A percentile compares a stretch with the other conserved stretches of the same genome.
Evolutionary conservation across 2,888 invertebrate genomes (phyloP).

Genomic region (Mythimna pallens): DNA sequence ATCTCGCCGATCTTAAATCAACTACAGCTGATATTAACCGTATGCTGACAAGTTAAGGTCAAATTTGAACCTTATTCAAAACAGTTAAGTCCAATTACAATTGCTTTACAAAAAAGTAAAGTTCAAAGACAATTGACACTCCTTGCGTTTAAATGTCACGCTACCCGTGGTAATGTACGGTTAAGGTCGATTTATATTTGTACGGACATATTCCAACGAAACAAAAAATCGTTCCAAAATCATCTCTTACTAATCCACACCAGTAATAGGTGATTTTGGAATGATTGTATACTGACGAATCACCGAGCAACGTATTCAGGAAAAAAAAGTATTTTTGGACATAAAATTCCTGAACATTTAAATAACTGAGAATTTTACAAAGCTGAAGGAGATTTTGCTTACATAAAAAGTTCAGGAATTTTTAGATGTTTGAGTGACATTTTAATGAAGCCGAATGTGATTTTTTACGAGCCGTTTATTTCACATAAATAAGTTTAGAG

Average conservation of each 20-base stretch:
- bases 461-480: not conserved
- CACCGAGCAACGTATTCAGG: not conserved
- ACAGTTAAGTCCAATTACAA: conserved; percentile 61
- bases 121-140: conserved; percentile 72
- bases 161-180: conserved; percentile 30
- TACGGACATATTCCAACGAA: conserved; percentile 11
- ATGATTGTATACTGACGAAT: too few relatives aligned
- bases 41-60: conserved; percentile 50
- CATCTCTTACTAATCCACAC: too few relatives aligned
- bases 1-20: conserved; percentile 26
- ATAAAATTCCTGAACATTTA: not conserved
- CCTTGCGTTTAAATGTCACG: conserved; percentile 64
- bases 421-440: not conserved
- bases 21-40: conserved; percentile 15
- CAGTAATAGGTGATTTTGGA: too few relatives aligned
- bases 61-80: conserved; percentile 55
- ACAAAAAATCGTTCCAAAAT: too few relatives aligned
- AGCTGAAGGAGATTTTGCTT: too few relatives aligned
- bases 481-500: not conserved
- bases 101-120: conserved; percentile 69
- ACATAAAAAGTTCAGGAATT: not conserved
- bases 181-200: conserved; percentile 56
- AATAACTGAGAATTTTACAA: too few relatives aligned
- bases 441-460: not conserved
- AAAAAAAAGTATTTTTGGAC: conserved; percentile 7